Conservation (phyloP, 2,888 invertebrate genomes). For the Alviniconcha strummeri region DNA sequence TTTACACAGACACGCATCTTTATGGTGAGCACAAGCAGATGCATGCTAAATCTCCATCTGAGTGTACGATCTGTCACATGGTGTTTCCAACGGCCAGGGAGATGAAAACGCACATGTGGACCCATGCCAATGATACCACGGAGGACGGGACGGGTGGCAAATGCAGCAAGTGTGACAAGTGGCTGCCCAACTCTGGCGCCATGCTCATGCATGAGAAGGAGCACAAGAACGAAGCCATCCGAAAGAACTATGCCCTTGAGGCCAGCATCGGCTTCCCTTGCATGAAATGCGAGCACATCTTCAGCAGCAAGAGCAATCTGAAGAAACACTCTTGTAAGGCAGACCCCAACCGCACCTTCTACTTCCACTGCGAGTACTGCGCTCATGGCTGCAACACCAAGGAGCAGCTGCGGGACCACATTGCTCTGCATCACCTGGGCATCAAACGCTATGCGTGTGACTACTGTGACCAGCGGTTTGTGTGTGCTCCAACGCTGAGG, state of each 20-base stretch:
- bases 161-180: constrained; percentile 34
- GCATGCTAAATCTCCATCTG: constrained; percentile 32
- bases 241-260: constrained; percentile 33
- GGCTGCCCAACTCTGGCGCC: constrained; percentile 29
- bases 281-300: constrained; percentile 33
- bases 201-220: constrained; percentile 36
- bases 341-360: constrained; percentile 32
- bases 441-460: constrained; percentile 33
- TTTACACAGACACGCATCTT: constrained; percentile 29
- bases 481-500: constrained; percentile 29
- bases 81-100: constrained; percentile 30
- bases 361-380: constrained; percentile 34
- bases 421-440: constrained; percentile 31
- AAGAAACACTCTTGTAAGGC: constrained; percentile 34
- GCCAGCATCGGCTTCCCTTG: constrained; percentile 33
- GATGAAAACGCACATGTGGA: constrained; percentile 33
- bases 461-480: constrained; percentile 32
- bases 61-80: constrained; percentile 25
- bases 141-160: constrained; percentile 30
- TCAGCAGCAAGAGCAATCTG: constrained; percentile 34
- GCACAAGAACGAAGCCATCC: constrained; percentile 34
- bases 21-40: constrained; percentile 33
- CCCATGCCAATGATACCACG: constrained; percentile 27
- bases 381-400: constrained; percentile 34
- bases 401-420: constrained; percentile 34